phyloP scores from a whole-genome alignment of 2,113 vertebrate species.

The Macquaria ambigua region DNA sequence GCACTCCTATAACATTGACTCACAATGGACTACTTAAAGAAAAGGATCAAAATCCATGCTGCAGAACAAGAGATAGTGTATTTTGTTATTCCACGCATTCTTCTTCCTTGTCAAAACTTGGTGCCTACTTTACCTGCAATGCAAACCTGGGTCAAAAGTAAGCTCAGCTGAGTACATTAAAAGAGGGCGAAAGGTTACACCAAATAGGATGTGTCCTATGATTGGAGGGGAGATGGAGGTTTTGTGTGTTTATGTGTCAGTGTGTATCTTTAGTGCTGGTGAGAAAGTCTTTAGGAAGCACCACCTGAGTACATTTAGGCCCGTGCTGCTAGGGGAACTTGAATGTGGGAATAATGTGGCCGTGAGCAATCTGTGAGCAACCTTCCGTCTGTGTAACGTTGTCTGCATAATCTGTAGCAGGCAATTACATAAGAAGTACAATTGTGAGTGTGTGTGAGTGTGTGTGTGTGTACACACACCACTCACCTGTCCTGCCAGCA shows the following conservation, averaged over 20 bases:
- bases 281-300: constrained; percentile 28
- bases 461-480: background rate
- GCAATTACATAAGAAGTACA: background rate
- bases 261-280: constrained; percentile 16
- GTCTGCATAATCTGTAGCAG: background rate
- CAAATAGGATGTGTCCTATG: background rate
- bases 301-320: constrained; percentile 31
- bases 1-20: background rate
- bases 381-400: background rate
- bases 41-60: too few relatives aligned
- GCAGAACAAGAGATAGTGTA: too few relatives aligned
- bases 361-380: constrained; percentile 8
- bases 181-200: background rate
- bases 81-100: too few relatives aligned
- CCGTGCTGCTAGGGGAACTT: background rate
- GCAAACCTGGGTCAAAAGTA: background rate
- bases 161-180: background rate
- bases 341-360: background rate
- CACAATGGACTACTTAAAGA: too few relatives aligned
- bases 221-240: background rate
- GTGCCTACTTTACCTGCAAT: too few relatives aligned
- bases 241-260: background rate
- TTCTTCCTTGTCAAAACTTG: too few relatives aligned
- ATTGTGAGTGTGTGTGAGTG: background rate
- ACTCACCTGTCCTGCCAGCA: constrained; percentile 96